Evolutionary conservation across 2,113 vertebrate genomes (phyloP).

Genomic region (Ictalurus furcatus): DNA sequence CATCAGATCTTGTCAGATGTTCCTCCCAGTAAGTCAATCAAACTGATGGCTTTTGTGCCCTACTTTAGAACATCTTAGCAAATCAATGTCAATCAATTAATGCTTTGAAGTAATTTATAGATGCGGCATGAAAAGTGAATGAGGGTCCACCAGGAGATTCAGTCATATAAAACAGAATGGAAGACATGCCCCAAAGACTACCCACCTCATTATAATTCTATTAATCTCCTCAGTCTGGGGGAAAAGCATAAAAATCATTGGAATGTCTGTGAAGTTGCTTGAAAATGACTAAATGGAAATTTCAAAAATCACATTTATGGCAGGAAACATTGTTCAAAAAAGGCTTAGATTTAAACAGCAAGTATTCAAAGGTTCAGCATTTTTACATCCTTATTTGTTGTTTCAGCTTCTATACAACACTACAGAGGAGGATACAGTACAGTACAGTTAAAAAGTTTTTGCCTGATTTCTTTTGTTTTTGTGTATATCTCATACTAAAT

Average conservation of each 20-base stretch:
- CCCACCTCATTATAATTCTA: constrained; percentile 66
- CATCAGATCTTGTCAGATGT: constrained; percentile 77
- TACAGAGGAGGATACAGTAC: constrained; percentile 70
- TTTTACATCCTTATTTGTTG: constrained; percentile 15
- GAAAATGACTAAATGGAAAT: constrained; percentile 47
- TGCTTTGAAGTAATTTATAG: constrained; percentile 71
- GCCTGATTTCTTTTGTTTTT: too few species aligned
- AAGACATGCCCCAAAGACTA: constrained; percentile 64
- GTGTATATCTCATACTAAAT: too few species aligned
- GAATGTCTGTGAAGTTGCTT: constrained; percentile 40
- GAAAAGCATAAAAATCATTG: constrained; percentile 35
- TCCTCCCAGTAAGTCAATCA: constrained; percentile 75
- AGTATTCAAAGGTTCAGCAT: constrained; percentile 22
- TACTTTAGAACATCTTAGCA: constrained; percentile 66
- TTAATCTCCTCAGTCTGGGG: constrained; percentile 54
- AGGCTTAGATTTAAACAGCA: constrained; percentile 18
- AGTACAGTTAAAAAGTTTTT: too few species aligned
- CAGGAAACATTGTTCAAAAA: constrained; percentile 38
- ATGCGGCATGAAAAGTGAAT: constrained; percentile 63
- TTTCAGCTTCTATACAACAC: constrained; percentile 49
- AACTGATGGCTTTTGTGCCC: constrained; percentile 58
- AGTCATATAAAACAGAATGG: constrained; percentile 67
- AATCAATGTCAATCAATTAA: constrained; percentile 66
- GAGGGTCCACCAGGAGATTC: constrained; percentile 67
- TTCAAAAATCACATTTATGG: constrained; percentile 43